phyloP scores from a whole-genome alignment of 2,888 invertebrate species.

The Sesia apiformis region DNA sequence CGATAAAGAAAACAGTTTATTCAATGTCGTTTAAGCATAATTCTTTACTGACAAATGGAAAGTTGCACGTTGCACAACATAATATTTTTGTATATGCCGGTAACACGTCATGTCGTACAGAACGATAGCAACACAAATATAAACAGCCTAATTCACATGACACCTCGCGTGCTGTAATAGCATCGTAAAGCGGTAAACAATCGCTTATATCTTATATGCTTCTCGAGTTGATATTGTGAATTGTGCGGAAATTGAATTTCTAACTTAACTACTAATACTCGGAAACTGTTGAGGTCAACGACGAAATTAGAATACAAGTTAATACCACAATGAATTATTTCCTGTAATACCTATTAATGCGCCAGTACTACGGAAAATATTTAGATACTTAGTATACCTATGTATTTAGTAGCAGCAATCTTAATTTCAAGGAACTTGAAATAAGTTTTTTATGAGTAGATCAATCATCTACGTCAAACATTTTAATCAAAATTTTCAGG shows the following conservation, averaged over 20 bases:
- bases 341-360: too few species aligned
- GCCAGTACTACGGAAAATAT: too few species aligned
- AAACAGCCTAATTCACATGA: constrained; percentile 20
- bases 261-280: constrained; percentile 6
- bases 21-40: background rate
- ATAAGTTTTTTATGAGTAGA: too few species aligned
- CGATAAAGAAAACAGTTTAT: background rate
- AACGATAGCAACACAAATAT: background rate
- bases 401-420: too few species aligned
- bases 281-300: too few species aligned
- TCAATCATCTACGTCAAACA: too few species aligned
- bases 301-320: too few species aligned
- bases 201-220: constrained; percentile 20
- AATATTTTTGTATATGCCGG: background rate
- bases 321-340: too few species aligned
- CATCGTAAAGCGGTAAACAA: constrained; percentile 29
- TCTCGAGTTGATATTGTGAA: constrained; percentile 34
- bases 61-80: background rate
- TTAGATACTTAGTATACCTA: too few species aligned
- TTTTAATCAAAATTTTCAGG: too few species aligned
- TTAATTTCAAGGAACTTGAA: too few species aligned
- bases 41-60: background rate
- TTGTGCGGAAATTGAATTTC: constrained; percentile 37
- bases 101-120: background rate
- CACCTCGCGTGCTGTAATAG: constrained; percentile 14